phyloP scores from a whole-genome alignment of 2,113 vertebrate species.

The Corydoras maculifer region DNA sequence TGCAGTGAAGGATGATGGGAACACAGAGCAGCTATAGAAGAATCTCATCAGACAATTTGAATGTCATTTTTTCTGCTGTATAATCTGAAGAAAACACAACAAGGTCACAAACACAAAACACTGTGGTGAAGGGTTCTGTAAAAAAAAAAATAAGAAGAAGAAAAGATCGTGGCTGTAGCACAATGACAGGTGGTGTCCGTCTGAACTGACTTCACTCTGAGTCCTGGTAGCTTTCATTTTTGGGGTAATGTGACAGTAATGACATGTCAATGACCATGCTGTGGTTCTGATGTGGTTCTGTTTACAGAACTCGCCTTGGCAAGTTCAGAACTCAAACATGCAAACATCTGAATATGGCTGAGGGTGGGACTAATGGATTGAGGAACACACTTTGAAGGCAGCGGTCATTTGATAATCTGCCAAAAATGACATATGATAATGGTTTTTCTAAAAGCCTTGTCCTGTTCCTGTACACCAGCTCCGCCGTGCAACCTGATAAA shows the following conservation, averaged over 20 bases:
- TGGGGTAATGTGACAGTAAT: constrained; percentile 8
- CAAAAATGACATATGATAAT: constrained; percentile 17
- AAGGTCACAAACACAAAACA: too few species aligned
- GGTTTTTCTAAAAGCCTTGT: constrained; percentile 2
- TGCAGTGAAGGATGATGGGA: constrained; percentile 2
- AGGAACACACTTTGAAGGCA: constrained; percentile 17
- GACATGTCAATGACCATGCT: constrained; percentile 17
- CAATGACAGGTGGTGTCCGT: background rate
- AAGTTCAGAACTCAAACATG: background rate
- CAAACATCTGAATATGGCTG: constrained; percentile 5
- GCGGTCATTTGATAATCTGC: background rate
- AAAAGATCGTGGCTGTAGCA: too few species aligned
- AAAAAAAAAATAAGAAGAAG: too few species aligned
- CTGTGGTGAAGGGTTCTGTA: too few species aligned
- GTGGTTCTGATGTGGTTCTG: too few species aligned
- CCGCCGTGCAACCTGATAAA: background rate
- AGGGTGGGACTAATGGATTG: constrained; percentile 27
- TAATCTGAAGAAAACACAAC: background rate
- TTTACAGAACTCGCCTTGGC: background rate
- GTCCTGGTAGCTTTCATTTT: background rate
- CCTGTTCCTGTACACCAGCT: background rate
- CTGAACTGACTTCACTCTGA: background rate
- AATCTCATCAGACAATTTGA: background rate
- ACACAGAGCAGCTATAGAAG: background rate
- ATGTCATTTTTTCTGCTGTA: background rate